A percentile compares a stretch with the other conserved stretches of the same genome.
These are phyloP conservation scores for Dermatemys mawii DNA, from an alignment of 2,113 vertebrate genomes.

Conservation along the genomic window DNA sequence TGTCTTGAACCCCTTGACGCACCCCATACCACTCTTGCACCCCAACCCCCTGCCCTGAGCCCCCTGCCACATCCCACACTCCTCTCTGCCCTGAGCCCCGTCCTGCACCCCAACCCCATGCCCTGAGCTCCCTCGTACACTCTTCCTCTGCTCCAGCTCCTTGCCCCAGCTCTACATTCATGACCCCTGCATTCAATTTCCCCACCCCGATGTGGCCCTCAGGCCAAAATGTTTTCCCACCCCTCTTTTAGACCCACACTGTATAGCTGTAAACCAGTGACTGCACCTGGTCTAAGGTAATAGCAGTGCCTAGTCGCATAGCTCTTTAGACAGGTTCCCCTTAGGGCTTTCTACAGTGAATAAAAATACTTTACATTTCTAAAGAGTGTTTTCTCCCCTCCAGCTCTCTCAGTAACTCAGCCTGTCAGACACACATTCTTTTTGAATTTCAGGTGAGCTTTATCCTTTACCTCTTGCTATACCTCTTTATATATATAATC, in stretches of 20 bases:
- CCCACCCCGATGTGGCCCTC: too few relatives aligned
- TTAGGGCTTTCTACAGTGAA: neutral
- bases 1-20: too few relatives aligned
- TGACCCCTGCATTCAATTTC: too few relatives aligned
- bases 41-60: too few relatives aligned
- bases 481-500: neutral
- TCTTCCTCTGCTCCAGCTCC: too few relatives aligned
- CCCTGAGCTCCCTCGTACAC: too few relatives aligned
- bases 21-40: too few relatives aligned
- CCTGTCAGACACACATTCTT: accelerated
- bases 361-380: neutral
- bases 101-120: too few relatives aligned
- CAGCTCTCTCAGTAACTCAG: neutral
- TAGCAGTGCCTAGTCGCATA: neutral
- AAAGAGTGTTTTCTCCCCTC: neutral
- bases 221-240: too few relatives aligned
- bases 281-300: neutral
- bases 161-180: too few relatives aligned
- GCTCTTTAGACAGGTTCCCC: neutral
- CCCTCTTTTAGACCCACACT: neutral
- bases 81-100: too few relatives aligned
- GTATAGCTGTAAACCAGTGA: neutral
- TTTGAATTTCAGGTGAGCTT: neutral
- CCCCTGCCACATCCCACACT: too few relatives aligned
- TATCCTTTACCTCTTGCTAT: neutral